phyloP scores from a whole-genome alignment of 2,113 vertebrate species.

The Ardeotis arabs region DNA sequence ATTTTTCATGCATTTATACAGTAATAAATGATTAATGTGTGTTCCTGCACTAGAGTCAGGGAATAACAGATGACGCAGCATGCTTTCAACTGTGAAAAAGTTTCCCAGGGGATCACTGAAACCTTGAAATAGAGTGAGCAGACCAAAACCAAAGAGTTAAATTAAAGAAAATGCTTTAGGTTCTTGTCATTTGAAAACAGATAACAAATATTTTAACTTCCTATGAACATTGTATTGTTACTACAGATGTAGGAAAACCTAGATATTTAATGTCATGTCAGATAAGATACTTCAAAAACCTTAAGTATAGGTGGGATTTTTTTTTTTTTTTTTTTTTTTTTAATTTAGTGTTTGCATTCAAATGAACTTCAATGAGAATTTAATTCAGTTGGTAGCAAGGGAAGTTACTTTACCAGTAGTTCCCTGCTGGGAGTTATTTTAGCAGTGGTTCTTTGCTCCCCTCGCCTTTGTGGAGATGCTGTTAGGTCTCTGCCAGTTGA shows the following conservation, averaged over 20 bases:
- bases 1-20: conserved; percentile 70
- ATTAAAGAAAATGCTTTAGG: neutral
- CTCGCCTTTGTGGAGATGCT: neutral
- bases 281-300: neutral
- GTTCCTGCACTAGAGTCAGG: conserved; percentile 2
- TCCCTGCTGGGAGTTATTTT: neutral
- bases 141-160: neutral
- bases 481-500: neutral
- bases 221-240: neutral
- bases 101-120: neutral
- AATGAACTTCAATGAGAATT: neutral
- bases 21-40: conserved; percentile 67
- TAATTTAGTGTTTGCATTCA: neutral
- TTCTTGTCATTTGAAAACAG: neutral
- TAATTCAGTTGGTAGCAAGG: neutral
- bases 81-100: conserved; percentile 34
- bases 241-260: neutral
- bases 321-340: neutral
- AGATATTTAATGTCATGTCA: neutral
- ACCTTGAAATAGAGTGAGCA: neutral
- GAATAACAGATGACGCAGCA: conserved; percentile 43
- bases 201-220: neutral
- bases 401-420: neutral
- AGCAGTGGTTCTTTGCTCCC: neutral
- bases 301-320: neutral